Conservation (phyloP, 2,113 vertebrate genomes). For the Indicator indicator region DNA sequence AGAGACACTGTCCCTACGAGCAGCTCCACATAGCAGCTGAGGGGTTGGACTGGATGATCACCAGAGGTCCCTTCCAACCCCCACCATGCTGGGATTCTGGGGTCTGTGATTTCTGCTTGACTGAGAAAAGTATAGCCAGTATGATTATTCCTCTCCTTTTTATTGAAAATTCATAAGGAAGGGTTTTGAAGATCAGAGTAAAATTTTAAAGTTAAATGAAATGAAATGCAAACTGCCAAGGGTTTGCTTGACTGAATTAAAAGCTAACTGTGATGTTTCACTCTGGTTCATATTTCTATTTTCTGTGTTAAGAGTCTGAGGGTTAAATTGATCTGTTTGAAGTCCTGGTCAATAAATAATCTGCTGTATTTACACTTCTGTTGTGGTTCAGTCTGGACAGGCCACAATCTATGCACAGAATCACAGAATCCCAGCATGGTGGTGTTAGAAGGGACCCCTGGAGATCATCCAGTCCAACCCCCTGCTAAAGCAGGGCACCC, state of each 20-base stretch:
- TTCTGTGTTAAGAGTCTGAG: background rate
- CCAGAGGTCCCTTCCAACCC: too few relatives aligned
- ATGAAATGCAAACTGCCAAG: background rate
- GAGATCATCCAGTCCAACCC: too few relatives aligned
- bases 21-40: too few relatives aligned
- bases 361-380: background rate
- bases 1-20: too few relatives aligned
- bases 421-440: too few relatives aligned
- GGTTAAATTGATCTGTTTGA: background rate
- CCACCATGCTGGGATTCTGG: too few relatives aligned
- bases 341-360: background rate
- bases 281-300: background rate
- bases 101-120: background rate
- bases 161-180: background rate
- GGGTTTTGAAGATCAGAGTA: background rate
- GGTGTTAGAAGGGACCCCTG: too few relatives aligned
- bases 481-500: too few relatives aligned
- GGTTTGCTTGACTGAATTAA: background rate
- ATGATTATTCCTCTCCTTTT: background rate
- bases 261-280: background rate
- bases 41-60: too few relatives aligned
- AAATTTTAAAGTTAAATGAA: background rate
- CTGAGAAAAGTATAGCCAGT: background rate
- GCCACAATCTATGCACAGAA: background rate
- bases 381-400: background rate